Percentiles rank a stretch among this genome's conserved stretches.
phyloP scores from a whole-genome alignment of 1,140 invertebrate genomes.

The Araneus ventricosus region DNA sequence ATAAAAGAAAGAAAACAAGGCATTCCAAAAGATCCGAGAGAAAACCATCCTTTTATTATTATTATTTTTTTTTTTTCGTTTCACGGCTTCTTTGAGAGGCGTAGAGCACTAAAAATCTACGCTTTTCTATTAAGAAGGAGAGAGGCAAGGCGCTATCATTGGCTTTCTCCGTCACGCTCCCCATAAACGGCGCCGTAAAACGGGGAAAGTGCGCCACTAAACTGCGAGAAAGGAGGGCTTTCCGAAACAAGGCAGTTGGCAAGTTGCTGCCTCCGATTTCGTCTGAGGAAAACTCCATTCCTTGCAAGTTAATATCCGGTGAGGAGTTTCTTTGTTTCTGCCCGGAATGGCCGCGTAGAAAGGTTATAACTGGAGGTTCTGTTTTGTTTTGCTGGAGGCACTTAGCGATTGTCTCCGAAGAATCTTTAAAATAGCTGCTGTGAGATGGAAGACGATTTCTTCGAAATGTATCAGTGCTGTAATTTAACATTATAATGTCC shows the following conservation, averaged over 20 bases:
- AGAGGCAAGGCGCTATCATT: background rate
- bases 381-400: no score
- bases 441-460: no score
- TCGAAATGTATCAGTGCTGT: no score
- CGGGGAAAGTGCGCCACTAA: background rate
- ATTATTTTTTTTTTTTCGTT: no score
- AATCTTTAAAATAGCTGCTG: no score
- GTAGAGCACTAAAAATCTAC: background rate
- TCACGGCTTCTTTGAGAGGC: background rate
- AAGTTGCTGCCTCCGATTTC: background rate
- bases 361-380: no score
- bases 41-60: background rate
- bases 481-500: no score
- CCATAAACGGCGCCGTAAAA: slow-evolving; percentile 17
- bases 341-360: no score
- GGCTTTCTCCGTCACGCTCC: background rate
- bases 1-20: background rate
- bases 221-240: background rate
- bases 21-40: background rate
- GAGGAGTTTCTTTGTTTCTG: no score
- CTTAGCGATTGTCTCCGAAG: no score
- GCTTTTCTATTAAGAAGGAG: background rate
- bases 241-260: background rate
- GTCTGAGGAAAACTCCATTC: background rate
- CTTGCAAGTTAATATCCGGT: background rate